Base-by-base conservation (phyloP, 1,140 invertebrate genomes). In the Drosophila takahashii region DNA sequence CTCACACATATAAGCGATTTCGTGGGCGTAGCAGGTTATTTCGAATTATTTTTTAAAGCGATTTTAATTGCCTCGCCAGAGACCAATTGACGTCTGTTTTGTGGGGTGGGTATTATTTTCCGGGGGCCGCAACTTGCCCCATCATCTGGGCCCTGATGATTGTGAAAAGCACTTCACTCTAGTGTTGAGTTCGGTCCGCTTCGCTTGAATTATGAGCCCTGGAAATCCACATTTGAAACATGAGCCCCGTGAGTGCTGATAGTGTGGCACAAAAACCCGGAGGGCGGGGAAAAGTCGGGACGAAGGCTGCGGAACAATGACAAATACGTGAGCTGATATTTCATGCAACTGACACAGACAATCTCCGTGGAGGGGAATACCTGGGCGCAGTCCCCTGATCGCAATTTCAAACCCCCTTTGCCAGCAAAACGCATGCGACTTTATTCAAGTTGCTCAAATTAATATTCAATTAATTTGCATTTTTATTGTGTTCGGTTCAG, bases 391-490 rank as follows among this genome's bases (percentile, higher is more conserved):
- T 44, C 32, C 39, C 50, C 42, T 26, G 36, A 53, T 42, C 44
- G 11, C 54, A 18, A 61, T 27, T 32, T 15, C n/a, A 32, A 16
- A 37, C 26, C 42, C 56, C 26, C 26, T n/a, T 3, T 32, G 41
- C 26, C 44, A 29, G 32, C 22, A 50, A 72, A 71, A 71, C 53
- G 39, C 22, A 48, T 27, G 47, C 37, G 67, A 70, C 41, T 56
- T 42, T 48, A 27, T 67, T 69, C 56, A 66, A 67, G 61, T 62
- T 83, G 45, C 36, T 78, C 87, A 90, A 90, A 87, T 90, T 90
- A 90, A 90, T 90, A 44, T 61, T 90, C 65, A 79, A 84, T 90
- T 90, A 81, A 87, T 90, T 79, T 77, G 78, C 78, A 90, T 86
- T 60, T 78, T 80, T 64, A 72, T 81, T 89, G 37, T 78, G 67